Evolutionary conservation across 2,797 vertebrate genomes (phyloP).

Genomic region (Pyrocephalus nanus): DNA sequence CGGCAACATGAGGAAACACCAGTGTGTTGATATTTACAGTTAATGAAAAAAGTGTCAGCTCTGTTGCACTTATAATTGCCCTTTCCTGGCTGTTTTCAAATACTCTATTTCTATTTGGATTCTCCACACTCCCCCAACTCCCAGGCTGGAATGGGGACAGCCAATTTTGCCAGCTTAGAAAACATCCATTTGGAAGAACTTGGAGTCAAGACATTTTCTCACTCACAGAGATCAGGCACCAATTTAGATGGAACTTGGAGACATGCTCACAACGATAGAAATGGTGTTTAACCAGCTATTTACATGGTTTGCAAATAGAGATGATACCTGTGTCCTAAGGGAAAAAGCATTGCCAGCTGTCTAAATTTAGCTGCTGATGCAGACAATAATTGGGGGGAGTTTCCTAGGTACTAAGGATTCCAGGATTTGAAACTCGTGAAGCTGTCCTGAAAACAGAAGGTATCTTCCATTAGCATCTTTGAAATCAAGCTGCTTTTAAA

Average conservation of each 20-base stretch:
- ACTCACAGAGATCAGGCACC: background rate
- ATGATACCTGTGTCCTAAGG: background rate
- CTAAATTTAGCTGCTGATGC: background rate
- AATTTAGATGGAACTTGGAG: background rate
- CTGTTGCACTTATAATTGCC: background rate
- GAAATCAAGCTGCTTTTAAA: background rate
- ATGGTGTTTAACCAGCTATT: background rate
- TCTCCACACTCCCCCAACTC: background rate
- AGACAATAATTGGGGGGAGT: background rate
- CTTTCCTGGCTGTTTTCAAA: background rate
- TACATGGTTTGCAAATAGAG: background rate
- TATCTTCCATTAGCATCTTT: background rate
- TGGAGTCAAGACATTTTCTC: background rate
- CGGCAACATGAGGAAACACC: background rate
- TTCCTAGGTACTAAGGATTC: background rate
- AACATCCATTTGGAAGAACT: background rate
- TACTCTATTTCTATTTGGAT: background rate
- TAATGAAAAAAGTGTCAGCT: background rate
- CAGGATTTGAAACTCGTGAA: background rate
- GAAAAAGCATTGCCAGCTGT: background rate
- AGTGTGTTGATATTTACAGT: background rate
- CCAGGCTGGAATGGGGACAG: background rate
- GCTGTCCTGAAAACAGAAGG: background rate
- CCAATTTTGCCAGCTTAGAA: background rate
- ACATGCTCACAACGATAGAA: background rate